Conservation (phyloP, 2,113 vertebrate genomes). For the Hipposideros armiger region DNA sequence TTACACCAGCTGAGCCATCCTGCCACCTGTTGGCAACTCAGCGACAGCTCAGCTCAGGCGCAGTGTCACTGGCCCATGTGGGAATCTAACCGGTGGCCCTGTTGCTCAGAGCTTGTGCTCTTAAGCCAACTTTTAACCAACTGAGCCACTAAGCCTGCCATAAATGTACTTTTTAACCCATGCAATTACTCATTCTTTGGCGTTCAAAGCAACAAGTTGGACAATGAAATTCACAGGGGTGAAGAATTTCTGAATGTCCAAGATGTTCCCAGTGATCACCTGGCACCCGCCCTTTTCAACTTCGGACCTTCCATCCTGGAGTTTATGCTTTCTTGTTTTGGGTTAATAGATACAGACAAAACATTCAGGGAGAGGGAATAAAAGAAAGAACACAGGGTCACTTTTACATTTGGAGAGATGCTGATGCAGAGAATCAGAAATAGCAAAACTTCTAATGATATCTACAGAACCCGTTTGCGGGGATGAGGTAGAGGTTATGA, state of each 20-base stretch:
- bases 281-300: neutral
- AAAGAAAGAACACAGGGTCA: neutral
- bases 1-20: no score
- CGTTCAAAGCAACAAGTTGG: neutral
- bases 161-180: neutral
- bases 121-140: no score
- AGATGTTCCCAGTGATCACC: neutral
- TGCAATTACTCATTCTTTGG: neutral
- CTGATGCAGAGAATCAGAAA: neutral
- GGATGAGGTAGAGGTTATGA: neutral
- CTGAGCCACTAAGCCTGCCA: neutral
- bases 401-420: neutral
- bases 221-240: neutral
- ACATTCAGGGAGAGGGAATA: neutral
- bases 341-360: neutral
- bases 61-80: no score
- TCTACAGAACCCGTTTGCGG: neutral
- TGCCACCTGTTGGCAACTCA: no score
- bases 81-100: no score
- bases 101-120: no score
- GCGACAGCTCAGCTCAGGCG: no score
- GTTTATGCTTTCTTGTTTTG: neutral
- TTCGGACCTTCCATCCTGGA: neutral
- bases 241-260: neutral
- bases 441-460: neutral